Base-by-base conservation (phyloP, 2,113 vertebrate genomes). In the Podocnemis expansa region DNA sequence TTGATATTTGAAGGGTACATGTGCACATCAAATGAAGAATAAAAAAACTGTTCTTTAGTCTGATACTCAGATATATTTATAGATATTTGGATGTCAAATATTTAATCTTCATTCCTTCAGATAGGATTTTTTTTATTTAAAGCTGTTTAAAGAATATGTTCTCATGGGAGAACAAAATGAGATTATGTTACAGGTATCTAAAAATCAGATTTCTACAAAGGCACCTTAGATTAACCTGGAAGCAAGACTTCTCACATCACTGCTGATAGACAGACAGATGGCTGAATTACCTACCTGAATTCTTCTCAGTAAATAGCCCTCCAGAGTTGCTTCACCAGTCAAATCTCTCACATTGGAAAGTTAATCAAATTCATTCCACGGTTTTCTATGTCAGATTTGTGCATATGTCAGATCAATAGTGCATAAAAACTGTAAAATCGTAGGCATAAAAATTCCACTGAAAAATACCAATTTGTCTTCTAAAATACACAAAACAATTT, bases 341-440 rank as follows among this genome's bases (percentile, higher is more conserved):
- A 10, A 31, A 91, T 67, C 91, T 91, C 45, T 93, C 14, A 73
- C n/a, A 78, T 84, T 25, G 3, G 91, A 80, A 92, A 92, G 92
- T 41, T 86, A 43, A 73, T 96, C 84, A 67, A 94, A 82, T 88
- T 80, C 3, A 80, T 16, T 82, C 45, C 93, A 83, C 6, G 0
- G n/a, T 80, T 95, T 95, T 97, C 79, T 90, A 34, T 90, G 22
- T 55, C 84, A 88, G 85, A 84, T 93, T 88, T 89, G 80, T 43
- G 58, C 52, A 76, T 10, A 6, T 82, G 29, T 25, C 34, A 73
- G 6, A 55, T 31, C 4, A 21, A 79, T 8, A 14, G 2, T 83
- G 8, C 63, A 82, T 4, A 45, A 55, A 85, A 93, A 17, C 63
- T 85, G 80, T 88, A 83, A 95, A 91, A 92, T 85, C 49, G 7